phyloP scores from a whole-genome alignment of 2,113 vertebrate species.

The Cygnus buccinator region DNA sequence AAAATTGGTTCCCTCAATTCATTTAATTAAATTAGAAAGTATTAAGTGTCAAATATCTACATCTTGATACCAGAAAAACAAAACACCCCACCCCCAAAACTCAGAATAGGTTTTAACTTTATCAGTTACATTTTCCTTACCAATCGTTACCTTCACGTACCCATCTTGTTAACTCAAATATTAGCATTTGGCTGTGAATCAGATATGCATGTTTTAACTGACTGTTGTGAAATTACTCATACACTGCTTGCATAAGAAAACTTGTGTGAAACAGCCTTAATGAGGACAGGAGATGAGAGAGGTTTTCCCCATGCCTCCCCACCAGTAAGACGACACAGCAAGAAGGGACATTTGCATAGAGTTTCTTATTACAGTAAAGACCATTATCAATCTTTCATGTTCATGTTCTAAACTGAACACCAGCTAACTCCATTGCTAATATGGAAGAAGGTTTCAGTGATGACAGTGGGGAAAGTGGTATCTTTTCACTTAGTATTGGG shows the following conservation, averaged over 20 bases:
- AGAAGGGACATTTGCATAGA: not conserved
- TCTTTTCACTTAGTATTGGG: not conserved
- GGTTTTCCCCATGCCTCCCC: not conserved
- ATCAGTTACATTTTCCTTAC: not conserved
- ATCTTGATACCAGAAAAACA: not conserved
- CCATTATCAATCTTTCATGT: not conserved
- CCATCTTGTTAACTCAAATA: conserved; percentile 9
- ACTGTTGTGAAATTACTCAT: conserved; percentile 27
- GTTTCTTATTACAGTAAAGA: not conserved
- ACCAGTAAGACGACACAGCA: not conserved
- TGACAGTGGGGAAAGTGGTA: not conserved
- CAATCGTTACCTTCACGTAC: not conserved
- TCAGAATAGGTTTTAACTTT: not conserved
- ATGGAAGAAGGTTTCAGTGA: not conserved
- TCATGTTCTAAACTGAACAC: not conserved
- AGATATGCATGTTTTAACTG: not conserved
- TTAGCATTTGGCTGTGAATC: not conserved
- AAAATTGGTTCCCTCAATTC: not conserved
- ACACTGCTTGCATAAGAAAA: not conserved
- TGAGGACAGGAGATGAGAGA: not conserved
- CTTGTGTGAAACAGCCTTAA: not conserved
- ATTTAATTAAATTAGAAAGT: conserved; percentile 61
- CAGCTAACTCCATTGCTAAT: not conserved
- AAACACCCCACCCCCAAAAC: not conserved
- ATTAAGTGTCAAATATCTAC: not conserved